Evolutionary conservation across 2,797 vertebrate species (phyloP).

Genomic region (Sebastes vulpes): DNA sequence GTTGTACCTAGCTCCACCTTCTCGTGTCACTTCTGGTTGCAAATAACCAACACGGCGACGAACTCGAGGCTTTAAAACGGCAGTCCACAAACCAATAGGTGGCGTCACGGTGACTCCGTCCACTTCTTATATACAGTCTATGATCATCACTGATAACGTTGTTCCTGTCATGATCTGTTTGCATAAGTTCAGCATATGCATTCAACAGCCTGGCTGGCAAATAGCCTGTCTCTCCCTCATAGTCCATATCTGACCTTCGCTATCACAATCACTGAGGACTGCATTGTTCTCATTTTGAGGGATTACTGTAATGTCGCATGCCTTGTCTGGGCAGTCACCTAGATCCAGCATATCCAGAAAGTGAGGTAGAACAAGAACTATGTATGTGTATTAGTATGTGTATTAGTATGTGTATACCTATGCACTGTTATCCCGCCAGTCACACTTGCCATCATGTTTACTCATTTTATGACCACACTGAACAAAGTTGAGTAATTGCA

Average conservation of each 20-base stretch:
- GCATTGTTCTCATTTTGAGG: not conserved
- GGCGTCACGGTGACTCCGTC: no score
- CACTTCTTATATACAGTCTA: no score
- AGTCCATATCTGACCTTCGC: conserved; percentile 14
- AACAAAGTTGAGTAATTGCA: not conserved
- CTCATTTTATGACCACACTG: not conserved
- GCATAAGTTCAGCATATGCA: not conserved
- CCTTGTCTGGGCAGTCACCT: not conserved
- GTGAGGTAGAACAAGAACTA: no score
- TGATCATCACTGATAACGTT: not conserved
- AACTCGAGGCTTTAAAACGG: no score
- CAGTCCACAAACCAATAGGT: no score
- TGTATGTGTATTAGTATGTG: no score
- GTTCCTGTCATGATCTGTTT: not conserved
- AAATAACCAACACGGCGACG: no score
- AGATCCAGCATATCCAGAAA: not conserved
- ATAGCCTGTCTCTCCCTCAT: conserved; percentile 5
- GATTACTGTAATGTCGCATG: not conserved
- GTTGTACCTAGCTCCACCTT: no score
- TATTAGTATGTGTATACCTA: no score
- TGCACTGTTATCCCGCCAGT: no score
- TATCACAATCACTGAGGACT: conserved; percentile 14
- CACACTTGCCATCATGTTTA: no score
- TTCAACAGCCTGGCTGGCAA: conserved; percentile 2
- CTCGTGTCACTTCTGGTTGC: no score